A percentile compares a stretch with the other conserved stretches of the same genome.
phyloP scores from a whole-genome alignment of 2,888 invertebrate genomes.

The Smittia sp. region DNA sequence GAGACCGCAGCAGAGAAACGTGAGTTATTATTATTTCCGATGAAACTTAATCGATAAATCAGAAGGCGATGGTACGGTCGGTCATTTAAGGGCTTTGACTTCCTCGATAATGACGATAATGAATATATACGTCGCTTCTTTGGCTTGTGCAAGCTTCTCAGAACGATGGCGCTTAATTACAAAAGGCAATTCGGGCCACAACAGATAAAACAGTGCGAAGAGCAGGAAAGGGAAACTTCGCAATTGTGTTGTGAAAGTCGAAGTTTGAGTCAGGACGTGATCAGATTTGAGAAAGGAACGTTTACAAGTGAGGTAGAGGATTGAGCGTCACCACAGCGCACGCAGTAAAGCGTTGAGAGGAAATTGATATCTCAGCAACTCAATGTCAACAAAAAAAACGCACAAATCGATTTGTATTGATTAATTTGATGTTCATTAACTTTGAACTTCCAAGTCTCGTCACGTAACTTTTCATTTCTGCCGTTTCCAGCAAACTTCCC shows the following conservation, averaged over 20 bases:
- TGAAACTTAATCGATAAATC: conserved; percentile 39
- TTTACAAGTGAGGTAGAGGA: too few species aligned
- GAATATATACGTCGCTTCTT: conserved; percentile 34
- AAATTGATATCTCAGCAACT: neutral
- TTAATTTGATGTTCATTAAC: too few species aligned
- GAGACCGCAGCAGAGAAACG: conserved; percentile 27
- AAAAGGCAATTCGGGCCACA: neutral
- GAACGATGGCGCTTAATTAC: conserved; percentile 5
- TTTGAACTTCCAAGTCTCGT: too few species aligned
- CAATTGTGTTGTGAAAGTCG: neutral
- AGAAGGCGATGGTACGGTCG: conserved; percentile 10
- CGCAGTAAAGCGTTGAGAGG: too few species aligned
- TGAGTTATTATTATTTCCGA: conserved; percentile 39
- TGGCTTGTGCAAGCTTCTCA: neutral
- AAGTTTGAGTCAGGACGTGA: neutral
- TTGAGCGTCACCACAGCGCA: too few species aligned
- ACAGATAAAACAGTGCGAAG: conserved; percentile 1
- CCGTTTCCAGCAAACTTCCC: too few species aligned
- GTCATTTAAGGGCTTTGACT: conserved; percentile 12
- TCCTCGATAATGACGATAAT: conserved; percentile 24
- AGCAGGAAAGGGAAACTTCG: neutral
- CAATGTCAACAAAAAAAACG: neutral
- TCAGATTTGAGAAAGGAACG: too few species aligned
- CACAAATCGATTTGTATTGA: too few species aligned
- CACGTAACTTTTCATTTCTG: too few species aligned